phyloP scores from a whole-genome alignment of 2,797 vertebrate genomes.

The Prunella strophiata region DNA sequence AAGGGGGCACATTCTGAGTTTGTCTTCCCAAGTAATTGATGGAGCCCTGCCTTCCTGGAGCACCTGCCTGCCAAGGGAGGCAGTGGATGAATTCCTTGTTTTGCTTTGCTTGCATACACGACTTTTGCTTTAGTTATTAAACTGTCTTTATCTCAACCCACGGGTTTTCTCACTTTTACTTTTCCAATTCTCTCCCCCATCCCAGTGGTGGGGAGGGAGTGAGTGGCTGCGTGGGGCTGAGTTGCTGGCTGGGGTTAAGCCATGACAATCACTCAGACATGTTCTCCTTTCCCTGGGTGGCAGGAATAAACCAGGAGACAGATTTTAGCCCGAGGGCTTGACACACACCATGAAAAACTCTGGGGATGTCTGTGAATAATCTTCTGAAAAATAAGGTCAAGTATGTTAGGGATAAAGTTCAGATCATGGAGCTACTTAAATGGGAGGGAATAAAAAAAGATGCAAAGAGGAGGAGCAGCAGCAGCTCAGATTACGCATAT shows the following conservation, averaged over 20 bases:
- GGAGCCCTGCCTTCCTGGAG: neutral
- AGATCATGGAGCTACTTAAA: neutral
- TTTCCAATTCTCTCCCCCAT: neutral
- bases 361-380: neutral
- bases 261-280: neutral
- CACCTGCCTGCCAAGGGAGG: neutral
- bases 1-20: neutral
- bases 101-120: neutral
- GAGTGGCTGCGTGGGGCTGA: neutral
- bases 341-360: neutral
- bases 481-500: neutral
- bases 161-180: neutral
- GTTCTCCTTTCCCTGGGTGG: neutral
- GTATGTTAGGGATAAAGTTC: neutral
- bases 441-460: neutral
- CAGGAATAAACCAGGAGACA: neutral
- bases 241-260: neutral
- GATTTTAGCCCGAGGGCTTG: neutral
- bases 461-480: neutral
- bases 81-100: neutral
- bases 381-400: neutral
- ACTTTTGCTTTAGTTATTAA: neutral
- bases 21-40: neutral
- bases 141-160: neutral
- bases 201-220: neutral